Base-by-base conservation (phyloP, 92 coral and sea anemone genomes). In the Umimayanthus kanabou region DNA sequence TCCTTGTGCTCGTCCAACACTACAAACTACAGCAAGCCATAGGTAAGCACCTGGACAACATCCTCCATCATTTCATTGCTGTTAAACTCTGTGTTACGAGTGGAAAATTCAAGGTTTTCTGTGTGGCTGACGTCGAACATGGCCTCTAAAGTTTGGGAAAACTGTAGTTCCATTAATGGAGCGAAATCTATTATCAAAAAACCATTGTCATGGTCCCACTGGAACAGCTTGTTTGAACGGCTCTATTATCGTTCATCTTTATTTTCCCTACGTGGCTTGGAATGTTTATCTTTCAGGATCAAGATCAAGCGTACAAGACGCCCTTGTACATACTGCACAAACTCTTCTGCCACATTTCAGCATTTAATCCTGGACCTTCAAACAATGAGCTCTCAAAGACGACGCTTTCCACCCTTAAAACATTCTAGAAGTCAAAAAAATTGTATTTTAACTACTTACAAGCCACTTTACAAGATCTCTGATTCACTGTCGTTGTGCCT, bases 171-270 rank as follows among this genome's bases (percentile, higher is more conserved):
- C 25, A 76, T 40, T 58, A 77, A 77, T 77, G 80, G 80, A 42
- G 37, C 66, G 14, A 22, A 49, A 23, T 77, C 65, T 77, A 23
- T 45, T 77, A 23, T 77, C 64, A 77, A n/a, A 66, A 45, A 47
- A 77, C 65, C 39, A 45, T 50, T 79, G 67, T 79, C 65, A 79
- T 45, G 81, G 74, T 82, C 77, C 87, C 87, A 69, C 37, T 66
- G 87, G 61, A 82, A 66, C 37, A 66, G 65, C 33, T 66, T 82
- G 64, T 77, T 66, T 37, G 0, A 82, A 69, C 37, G 37, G 2
- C 37, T 33, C 37, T 33, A 33, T 33, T 33, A 33, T 33, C 37
- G 37, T 33, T 33, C 37, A 30, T 4, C 61, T 2, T 28, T 43
- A 82, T 66, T 66, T 39, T 43, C 37, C 37, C 37, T 33, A 33